Evolutionary conservation across 2,888 invertebrate genomes (phyloP), one percentile per base, ranked within the genome.

Genomic region (Leucozona laternaria): DNA sequence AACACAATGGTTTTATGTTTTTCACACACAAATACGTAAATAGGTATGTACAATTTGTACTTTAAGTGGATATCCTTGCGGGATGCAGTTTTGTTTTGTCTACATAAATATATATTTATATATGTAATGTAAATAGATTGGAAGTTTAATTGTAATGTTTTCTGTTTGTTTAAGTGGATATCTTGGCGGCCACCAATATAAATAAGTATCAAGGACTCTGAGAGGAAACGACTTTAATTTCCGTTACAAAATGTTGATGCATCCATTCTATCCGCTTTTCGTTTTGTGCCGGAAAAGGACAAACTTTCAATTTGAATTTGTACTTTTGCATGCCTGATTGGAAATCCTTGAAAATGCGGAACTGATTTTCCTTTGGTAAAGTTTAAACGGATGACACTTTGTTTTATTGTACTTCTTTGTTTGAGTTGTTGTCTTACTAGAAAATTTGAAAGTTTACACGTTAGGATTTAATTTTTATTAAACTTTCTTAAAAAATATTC

Each of bases 81-180:
- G 37, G 58, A 58, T 58, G 58, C 58, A 58, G 37, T 58, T 58
- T 58, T 58, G 20, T 20, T 37, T 58, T 34, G n/a, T n/a, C n/a
- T n/a, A n/a, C n/a, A n/a, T n/a, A n/a, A n/a, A n/a, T n/a, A n/a
- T n/a, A n/a, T n/a, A n/a, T n/a, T n/a, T n/a, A n/a, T n/a, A n/a
- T n/a, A n/a, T n/a, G n/a, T n/a, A n/a, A n/a, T n/a, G n/a, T n/a
- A n/a, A n/a, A 13, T 58, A 20, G 20, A 20, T 37, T 37, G 20
- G 8, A 37, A 58, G 58, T 58, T 58, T 37, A 58, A 57, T 57
- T 34, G 34, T 58, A 15, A 20, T 58, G 58, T 34, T 58, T 28
- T 58, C 31, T 34, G 34, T 58, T 55, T 31, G 31, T 31, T 58
- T 20, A 1, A 37, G 37, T 15, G 8, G 45, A 17, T 45, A 58